Evolutionary conservation across 2,113 vertebrate species (phyloP), one percentile per base, ranked within the genome.

Genomic region (Eonycteris spelaea): DNA sequence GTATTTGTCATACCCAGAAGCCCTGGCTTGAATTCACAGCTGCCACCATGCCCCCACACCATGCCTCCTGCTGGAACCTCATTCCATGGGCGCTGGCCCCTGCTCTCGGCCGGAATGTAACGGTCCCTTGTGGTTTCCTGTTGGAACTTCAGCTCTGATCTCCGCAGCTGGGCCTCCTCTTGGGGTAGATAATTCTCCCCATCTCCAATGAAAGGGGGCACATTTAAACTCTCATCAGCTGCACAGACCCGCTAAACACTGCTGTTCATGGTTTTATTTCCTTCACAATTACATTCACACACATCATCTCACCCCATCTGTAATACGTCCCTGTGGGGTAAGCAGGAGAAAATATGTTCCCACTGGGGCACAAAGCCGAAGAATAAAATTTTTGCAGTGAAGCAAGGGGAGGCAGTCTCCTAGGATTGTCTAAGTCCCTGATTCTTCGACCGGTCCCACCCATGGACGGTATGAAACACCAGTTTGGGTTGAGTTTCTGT

Each of bases 51-150:
- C 33, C 43, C 30, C 51, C 22, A 19, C 2, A 8, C 45, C 63
- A 28, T 0, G 13, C 13, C 33, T 43, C 15, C 33, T 48, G 53
- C n/a, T 30, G 13, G 0, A 7, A 14, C 13, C 18, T 53, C 9
- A 1, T 28, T 65, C 4, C 12, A 1, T 4, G 15, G 14, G 4
- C 6, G 2, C 35, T 30, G 2, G 5, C 14, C 35, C 24, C 21
- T 53, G n/a, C 33, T 77, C 61, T 80, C 11, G 7, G 67, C 14
- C n/a, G 8, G 22, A 53, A 12, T 21, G 14, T 33, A 57, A 79
- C 26, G 11, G 16, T 57, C 51, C 5, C 45, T 11, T n/a, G 13
- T 13, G 26, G 4, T 33, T 79, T 43, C 55, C 16, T 35, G 30
- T 18, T 79, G 18, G 57, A 59, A 61, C n/a, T 51, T 51, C 55